phyloP scores from a whole-genome alignment of 2,797 vertebrate genomes.

The Chloroceryle amazona region DNA sequence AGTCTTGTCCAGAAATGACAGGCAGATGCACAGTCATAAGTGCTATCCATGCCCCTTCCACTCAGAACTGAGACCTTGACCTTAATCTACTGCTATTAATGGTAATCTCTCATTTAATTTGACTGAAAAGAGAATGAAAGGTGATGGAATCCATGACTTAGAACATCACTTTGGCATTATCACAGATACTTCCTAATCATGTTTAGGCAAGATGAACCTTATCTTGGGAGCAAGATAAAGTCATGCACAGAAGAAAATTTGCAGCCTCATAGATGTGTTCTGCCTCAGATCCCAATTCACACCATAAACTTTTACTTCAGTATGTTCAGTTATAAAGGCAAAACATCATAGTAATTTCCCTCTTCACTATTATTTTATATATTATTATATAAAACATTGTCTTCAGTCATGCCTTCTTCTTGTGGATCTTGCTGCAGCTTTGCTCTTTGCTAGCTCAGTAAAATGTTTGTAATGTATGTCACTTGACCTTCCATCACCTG shows the following conservation, averaged over 20 bases:
- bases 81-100: background rate
- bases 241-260: background rate
- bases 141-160: background rate
- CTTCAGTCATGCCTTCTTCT: background rate
- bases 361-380: background rate
- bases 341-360: background rate
- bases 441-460: background rate
- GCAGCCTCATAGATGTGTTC: background rate
- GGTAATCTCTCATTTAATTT: background rate
- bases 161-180: background rate
- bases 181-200: background rate
- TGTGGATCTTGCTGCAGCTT: background rate
- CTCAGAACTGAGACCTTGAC: background rate
- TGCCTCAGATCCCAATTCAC: background rate
- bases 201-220: background rate
- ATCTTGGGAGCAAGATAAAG: background rate
- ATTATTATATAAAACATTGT: background rate
- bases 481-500: background rate
- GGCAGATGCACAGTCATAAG: background rate
- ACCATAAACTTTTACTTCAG: background rate
- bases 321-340: background rate
- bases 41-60: background rate
- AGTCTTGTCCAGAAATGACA: background rate
- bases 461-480: rapidly evolving
- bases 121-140: background rate